Percentiles rank a stretch among this genome's conserved stretches.
phyloP scores from a whole-genome alignment of 2,888 invertebrate species.

The Eupeodes luniger region DNA sequence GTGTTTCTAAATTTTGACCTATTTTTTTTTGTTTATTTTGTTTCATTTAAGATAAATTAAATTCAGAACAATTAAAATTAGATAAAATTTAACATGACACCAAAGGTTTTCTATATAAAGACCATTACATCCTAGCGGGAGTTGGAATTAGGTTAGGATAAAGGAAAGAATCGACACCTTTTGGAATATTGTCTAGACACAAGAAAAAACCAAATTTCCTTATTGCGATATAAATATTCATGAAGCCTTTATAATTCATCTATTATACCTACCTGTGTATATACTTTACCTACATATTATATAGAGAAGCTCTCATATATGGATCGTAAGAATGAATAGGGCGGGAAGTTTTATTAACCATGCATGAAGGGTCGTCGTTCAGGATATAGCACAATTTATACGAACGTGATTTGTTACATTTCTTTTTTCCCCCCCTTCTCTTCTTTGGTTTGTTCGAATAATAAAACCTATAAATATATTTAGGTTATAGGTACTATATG shows the following conservation, averaged over 20 bases:
- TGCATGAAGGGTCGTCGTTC: conserved; percentile 60
- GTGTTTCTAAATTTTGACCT: conserved; percentile 12
- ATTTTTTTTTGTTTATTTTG: conserved; percentile 35
- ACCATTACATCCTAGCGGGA: background rate
- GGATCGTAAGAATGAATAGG: conserved; percentile 8
- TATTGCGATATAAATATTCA: conserved; percentile 63
- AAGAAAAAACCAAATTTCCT: conserved; percentile 5
- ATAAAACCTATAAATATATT: background rate
- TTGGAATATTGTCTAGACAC: conserved; percentile 62
- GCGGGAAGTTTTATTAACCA: conserved; percentile 52
- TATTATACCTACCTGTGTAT: too few species aligned
- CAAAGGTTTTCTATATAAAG: background rate
- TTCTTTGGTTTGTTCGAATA: background rate
- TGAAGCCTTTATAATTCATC: conserved; percentile 44
- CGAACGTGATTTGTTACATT: conserved; percentile 67
- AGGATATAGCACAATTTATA: conserved; percentile 66
- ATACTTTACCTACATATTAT: too few species aligned
- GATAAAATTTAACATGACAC: background rate
- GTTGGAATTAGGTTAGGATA: background rate
- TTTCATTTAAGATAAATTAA: conserved; percentile 39
- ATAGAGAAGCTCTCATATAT: conserved; percentile 21
- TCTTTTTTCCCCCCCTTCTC: conserved; percentile 11
- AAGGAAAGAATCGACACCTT: conserved; percentile 44
- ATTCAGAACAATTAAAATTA: conserved; percentile 16
- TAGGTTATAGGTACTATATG: too few species aligned